phyloP scores from a whole-genome alignment of 2,113 vertebrate species.

The Nothoprocta pentlandii region DNA sequence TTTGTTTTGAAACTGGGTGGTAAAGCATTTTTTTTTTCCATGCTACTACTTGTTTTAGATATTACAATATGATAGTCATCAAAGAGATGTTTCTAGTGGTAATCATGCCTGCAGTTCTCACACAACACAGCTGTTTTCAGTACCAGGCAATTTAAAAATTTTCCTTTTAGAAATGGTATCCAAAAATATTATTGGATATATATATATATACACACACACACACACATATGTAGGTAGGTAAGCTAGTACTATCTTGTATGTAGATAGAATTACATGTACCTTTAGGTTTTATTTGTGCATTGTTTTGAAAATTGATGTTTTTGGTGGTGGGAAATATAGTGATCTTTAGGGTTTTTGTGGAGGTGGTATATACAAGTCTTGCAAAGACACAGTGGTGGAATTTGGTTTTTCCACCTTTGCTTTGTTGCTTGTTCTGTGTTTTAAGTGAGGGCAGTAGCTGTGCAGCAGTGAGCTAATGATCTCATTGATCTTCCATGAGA shows the following conservation, averaged over 20 bases:
- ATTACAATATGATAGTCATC: constrained; percentile 59
- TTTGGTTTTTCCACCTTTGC: neutral
- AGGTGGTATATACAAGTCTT: neutral
- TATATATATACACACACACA: neutral
- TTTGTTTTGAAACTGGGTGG: constrained; percentile 63
- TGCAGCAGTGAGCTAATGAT: neutral
- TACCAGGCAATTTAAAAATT: neutral
- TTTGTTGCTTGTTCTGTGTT: neutral
- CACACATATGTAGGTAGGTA: neutral
- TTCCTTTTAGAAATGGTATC: constrained; percentile 37
- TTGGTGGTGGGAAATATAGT: neutral
- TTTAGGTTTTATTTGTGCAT: neutral
- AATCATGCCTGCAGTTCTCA: constrained; percentile 56
- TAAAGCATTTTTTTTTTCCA: constrained; percentile 49
- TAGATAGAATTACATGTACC: neutral
- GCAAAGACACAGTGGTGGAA: neutral
- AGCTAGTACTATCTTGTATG: constrained; percentile 31
- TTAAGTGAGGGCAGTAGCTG: neutral
- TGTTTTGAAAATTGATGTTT: neutral
- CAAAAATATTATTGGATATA: constrained; percentile 19
- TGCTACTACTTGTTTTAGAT: constrained; percentile 69
- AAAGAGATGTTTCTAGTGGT: constrained; percentile 51
- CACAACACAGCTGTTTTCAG: constrained; percentile 60
- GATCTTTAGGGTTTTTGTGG: neutral
- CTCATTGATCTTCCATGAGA: accelerated